phyloP scores from a whole-genome alignment of 2,797 vertebrate species.

The Pteropus rufus region DNA sequence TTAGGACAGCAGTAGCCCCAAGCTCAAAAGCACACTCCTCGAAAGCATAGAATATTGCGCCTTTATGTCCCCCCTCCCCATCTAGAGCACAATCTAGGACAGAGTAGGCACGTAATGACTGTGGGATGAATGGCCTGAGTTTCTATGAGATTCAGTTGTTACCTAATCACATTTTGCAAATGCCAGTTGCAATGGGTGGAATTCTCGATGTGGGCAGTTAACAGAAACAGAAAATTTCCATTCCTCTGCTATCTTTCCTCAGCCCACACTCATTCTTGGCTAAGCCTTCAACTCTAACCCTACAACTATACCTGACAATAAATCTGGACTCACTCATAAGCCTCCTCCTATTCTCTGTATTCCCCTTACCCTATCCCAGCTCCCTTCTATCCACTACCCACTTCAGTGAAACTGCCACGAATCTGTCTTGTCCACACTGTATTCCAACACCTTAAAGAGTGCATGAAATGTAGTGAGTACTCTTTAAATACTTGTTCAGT shows the following conservation, averaged over 20 bases:
- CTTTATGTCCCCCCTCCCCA: neutral
- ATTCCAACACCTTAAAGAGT: neutral
- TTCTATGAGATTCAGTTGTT: conserved; percentile 37
- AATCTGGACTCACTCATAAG: neutral
- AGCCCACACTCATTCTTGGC: neutral
- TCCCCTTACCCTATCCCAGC: neutral
- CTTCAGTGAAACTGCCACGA: neutral
- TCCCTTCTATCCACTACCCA: neutral
- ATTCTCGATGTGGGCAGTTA: conserved; percentile 64
- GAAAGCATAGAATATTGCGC: neutral
- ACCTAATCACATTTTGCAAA: conserved; percentile 57
- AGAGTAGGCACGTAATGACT: conserved; percentile 34
- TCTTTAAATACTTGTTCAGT: neutral
- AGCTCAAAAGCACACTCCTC: neutral
- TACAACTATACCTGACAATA: neutral
- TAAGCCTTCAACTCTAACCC: neutral
- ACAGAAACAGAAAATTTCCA: conserved; percentile 52
- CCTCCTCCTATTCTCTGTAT: neutral
- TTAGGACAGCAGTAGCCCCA: neutral
- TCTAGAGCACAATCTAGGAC: conserved; percentile 33
- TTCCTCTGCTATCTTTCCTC: conserved; percentile 31
- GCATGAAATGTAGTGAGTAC: neutral
- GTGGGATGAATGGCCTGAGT: conserved; percentile 15
- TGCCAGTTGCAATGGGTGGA: conserved; percentile 18
- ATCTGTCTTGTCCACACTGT: neutral